Evolutionary conservation across 2,113 vertebrate species (phyloP).

Genomic region (Python bivittatus): DNA sequence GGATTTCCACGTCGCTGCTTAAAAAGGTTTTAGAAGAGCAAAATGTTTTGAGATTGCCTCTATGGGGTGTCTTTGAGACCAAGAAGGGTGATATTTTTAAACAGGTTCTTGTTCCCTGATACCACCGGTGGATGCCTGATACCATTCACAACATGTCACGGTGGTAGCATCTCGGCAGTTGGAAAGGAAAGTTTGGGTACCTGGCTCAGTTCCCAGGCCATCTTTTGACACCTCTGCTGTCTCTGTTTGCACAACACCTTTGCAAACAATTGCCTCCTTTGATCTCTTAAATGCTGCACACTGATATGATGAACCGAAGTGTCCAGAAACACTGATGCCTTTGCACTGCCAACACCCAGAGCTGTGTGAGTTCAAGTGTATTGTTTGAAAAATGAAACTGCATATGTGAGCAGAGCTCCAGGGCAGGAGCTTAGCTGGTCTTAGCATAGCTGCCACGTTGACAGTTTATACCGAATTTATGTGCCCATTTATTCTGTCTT

Average conservation of each 20-base stretch:
- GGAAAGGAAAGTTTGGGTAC: neutral
- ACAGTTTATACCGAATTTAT: slow-evolving; percentile 82
- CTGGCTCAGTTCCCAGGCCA: neutral
- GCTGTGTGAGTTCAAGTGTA: slow-evolving; percentile 57
- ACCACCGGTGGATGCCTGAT: neutral
- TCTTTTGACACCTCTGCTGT: neutral
- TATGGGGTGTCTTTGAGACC: too few species aligned
- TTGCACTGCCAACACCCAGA: neutral
- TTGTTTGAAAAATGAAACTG: slow-evolving; percentile 75
- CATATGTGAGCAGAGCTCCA: slow-evolving; percentile 70
- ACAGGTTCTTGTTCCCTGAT: neutral
- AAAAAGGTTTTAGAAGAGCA: too few species aligned
- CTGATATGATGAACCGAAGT: neutral
- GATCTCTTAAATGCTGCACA: neutral
- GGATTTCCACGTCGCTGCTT: too few species aligned
- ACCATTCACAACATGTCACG: too few species aligned
- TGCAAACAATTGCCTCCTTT: neutral
- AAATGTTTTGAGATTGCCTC: too few species aligned
- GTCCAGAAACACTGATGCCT: neutral
- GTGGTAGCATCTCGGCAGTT: neutral
- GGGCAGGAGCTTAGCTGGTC: slow-evolving; percentile 72
- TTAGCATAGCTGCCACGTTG: slow-evolving; percentile 79
- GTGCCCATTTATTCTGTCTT: slow-evolving; percentile 77
- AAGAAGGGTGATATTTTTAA: neutral
- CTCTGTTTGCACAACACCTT: rapidly evolving